Evolutionary conservation across 2,888 invertebrate genomes (phyloP).

Genomic region (Drosophila kambysellisi): DNA sequence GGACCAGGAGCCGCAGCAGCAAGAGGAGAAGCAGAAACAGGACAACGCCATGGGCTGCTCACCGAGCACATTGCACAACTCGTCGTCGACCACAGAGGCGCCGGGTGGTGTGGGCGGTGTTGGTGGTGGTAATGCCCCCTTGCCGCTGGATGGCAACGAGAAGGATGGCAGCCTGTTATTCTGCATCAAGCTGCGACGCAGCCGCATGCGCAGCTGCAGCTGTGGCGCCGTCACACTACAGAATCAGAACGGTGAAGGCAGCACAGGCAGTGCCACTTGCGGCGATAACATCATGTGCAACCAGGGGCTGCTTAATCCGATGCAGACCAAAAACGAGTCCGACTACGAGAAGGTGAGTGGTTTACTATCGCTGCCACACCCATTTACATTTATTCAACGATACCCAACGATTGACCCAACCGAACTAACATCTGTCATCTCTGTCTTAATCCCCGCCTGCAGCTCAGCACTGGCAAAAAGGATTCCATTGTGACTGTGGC

Average conservation of each 20-base stretch:
- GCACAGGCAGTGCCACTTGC: slow-evolving; percentile 70
- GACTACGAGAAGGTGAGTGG: slow-evolving; percentile 84
- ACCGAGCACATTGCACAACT: slow-evolving; percentile 73
- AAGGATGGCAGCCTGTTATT: slow-evolving; percentile 83
- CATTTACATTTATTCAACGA: slow-evolving; percentile 2
- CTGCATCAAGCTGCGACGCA: slow-evolving; percentile 82
- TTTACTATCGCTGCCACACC: background rate
- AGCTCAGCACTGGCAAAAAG: slow-evolving; percentile 84
- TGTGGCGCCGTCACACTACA: slow-evolving; percentile 73
- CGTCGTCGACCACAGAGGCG: slow-evolving; percentile 45
- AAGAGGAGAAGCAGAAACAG: slow-evolving; percentile 19
- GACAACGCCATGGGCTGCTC: slow-evolving; percentile 78
- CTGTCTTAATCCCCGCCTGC: slow-evolving; percentile 35
- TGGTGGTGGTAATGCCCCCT: slow-evolving; percentile 41
- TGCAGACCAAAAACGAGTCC: slow-evolving; percentile 83
- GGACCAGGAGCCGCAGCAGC: background rate
- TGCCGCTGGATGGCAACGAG: slow-evolving; percentile 69
- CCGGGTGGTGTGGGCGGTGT: slow-evolving; percentile 29
- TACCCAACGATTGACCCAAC: slow-evolving; percentile 26
- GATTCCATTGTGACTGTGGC: slow-evolving; percentile 85
- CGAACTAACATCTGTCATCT: slow-evolving; percentile 10
- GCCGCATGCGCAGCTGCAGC: slow-evolving; percentile 79
- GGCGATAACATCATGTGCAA: slow-evolving; percentile 81
- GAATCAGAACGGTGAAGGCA: slow-evolving; percentile 80
- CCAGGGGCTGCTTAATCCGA: slow-evolving; percentile 83